phyloP scores from a whole-genome alignment of 2,113 vertebrate genomes.

The Myanophis thanlyinensis region DNA sequence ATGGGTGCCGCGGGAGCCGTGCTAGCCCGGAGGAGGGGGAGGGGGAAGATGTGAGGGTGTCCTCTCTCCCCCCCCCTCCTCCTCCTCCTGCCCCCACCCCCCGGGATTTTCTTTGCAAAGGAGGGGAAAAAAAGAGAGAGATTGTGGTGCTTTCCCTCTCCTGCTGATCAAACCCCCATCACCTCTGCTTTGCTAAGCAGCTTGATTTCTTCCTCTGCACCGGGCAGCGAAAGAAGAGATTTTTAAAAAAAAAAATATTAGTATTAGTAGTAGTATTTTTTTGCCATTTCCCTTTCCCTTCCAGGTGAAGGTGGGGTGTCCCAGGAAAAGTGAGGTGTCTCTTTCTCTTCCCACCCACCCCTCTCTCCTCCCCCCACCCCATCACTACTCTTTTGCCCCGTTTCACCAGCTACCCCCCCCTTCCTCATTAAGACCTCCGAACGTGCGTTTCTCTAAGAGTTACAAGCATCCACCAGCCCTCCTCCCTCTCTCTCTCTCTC shows the following conservation, averaged over 20 bases:
- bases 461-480: background rate
- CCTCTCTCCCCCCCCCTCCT: background rate
- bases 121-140: too few species aligned
- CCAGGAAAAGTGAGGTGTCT: background rate
- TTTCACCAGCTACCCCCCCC: background rate
- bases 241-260: too few species aligned
- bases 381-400: background rate
- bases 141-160: background rate
- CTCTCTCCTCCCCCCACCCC: background rate
- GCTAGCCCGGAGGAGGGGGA: background rate
- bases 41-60: background rate
- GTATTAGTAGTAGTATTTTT: too few species aligned
- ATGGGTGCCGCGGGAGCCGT: conserved; percentile 19
- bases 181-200: background rate
- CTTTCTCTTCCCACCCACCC: background rate
- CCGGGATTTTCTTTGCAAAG: background rate
- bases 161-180: background rate
- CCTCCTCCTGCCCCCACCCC: background rate
- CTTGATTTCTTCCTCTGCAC: background rate
- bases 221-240: background rate
- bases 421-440: background rate
- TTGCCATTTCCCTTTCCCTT: background rate
- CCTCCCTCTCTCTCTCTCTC: too few species aligned
- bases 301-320: background rate
- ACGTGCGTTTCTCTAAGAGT: background rate